Percentiles rank a stretch among this genome's conserved stretches.
Conservation (phyloP, 2,888 invertebrate species). For the Platerodrilus igneus region DNA sequence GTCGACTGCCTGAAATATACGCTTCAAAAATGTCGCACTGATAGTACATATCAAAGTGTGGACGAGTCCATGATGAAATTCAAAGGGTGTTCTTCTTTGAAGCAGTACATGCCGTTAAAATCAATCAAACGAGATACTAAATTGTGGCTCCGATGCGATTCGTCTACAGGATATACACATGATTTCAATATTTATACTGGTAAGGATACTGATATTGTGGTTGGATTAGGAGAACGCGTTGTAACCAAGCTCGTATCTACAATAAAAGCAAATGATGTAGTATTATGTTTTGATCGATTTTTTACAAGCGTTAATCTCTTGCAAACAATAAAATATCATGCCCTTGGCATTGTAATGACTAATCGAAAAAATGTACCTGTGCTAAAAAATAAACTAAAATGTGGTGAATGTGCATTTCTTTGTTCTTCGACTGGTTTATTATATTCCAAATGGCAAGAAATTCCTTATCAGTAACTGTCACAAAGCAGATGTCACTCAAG, state of each 20-base stretch:
- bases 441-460: conserved; percentile 22
- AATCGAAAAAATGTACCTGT: too few species aligned
- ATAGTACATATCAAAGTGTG: conserved; percentile 16
- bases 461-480: conserved; percentile 17
- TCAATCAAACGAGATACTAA: conserved; percentile 27
- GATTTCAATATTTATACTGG: conserved; percentile 31
- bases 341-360: too few species aligned
- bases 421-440: too few species aligned
- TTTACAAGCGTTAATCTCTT: conserved; percentile 13
- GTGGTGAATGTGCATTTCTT: too few species aligned
- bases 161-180: conserved; percentile 29
- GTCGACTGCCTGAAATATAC: conserved; percentile 18
- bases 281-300: conserved; percentile 11
- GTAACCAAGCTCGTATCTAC: conserved; percentile 20
- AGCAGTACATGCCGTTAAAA: conserved; percentile 29
- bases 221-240: conserved; percentile 28
- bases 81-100: too few species aligned
- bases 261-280: conserved; percentile 10
- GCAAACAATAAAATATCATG: too few species aligned
- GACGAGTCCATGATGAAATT: too few species aligned
- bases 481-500: conserved; percentile 7
- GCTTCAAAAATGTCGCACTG: conserved; percentile 13
- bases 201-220: conserved; percentile 28
- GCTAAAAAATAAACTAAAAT: too few species aligned
- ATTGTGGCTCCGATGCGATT: conserved; percentile 27